Conservation (phyloP, 92 coral and sea anemone species). For the Palythoa grandiflora region DNA sequence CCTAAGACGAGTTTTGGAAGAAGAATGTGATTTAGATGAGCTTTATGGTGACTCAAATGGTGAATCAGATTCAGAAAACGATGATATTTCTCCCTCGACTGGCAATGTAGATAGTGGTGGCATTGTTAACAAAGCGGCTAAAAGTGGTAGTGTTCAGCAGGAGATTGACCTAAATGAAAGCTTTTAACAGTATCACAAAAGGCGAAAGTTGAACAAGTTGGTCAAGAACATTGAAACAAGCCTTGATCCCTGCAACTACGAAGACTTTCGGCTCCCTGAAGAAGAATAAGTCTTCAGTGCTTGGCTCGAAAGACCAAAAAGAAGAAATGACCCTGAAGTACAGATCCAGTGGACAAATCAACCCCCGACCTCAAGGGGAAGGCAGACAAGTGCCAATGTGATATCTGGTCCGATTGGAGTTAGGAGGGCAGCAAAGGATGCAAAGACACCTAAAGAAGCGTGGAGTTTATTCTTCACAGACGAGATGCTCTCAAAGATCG, state of each 20-base stretch:
- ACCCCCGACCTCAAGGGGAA: not conserved
- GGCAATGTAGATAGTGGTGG: not conserved
- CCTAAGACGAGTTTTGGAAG: constrained; percentile 10
- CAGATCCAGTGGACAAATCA: constrained; percentile 5
- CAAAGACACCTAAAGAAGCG: not conserved
- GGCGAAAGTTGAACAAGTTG: not conserved
- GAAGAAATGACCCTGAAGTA: not conserved
- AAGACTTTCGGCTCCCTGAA: not conserved
- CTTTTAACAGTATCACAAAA: not conserved
- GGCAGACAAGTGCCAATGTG: not conserved
- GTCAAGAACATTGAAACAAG: constrained; percentile 3
- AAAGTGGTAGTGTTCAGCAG: not conserved
- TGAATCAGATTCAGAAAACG: constrained; percentile 11
- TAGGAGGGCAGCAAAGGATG: not conserved
- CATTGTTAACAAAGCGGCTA: not conserved
- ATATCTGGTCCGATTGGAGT: constrained; percentile 2
- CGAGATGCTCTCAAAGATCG: not conserved
- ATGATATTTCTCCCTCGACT: constrained; percentile 11
- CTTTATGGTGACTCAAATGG: not conserved
- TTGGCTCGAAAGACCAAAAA: constrained; percentile 11
- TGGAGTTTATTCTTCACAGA: constrained; percentile 4
- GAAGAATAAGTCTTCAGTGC: not conserved
- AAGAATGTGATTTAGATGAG: not conserved
- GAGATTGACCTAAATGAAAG: not conserved
- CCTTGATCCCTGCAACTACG: constrained; percentile 1